Base-by-base conservation (phyloP, 2,113 vertebrate species). In the Lophotis ruficrista region DNA sequence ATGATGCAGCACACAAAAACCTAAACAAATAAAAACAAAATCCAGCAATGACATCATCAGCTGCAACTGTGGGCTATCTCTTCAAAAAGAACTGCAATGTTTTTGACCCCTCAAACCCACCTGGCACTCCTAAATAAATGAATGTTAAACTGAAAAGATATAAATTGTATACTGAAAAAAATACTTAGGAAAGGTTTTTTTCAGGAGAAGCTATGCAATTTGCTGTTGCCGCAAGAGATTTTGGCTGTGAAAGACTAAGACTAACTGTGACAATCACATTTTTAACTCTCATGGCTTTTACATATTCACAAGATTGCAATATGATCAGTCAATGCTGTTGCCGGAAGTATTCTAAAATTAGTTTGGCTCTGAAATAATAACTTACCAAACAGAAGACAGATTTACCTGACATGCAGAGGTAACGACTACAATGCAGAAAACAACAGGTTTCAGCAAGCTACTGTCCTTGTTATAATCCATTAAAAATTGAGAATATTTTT, bases 281-380 rank as follows among this genome's bases (percentile, higher is more conserved):
- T 95, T 94, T 93, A 93, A 94, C 73, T 94, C 82, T 80, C 83
- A 5, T 53, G 72, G 88, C 88, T 93, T 92, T 96, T 83, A 76
- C 78, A 73, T 93, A 95, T 91, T 94, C 92, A 70, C 88, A 71
- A 87, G 90, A 83, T 89, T 83, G 81, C 93, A 95, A 87, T 31
- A 76, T 38, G 91, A 97, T 88, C 92, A 84, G 80, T 81, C 83
- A 80, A 56, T 28, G 73, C 89, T 53, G 87, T 94, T 81, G 65
- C 94, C 2, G 51, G 83, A 93, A 93, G 93, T 68, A 62, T 7
- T 84, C 85, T 93, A 95, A 94, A 96, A 94, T 95, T 83, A 93
- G 83, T 95, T 94, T 91, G 96, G 71, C 89, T 96, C 85, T 58
- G 43, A 94, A 95, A 83, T 89, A 95, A 83, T 70, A 75, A 86